These are phyloP conservation scores for Sebastes ruberrimus DNA, from an alignment of 2,797 vertebrate species.

Conservation along the genomic window DNA sequence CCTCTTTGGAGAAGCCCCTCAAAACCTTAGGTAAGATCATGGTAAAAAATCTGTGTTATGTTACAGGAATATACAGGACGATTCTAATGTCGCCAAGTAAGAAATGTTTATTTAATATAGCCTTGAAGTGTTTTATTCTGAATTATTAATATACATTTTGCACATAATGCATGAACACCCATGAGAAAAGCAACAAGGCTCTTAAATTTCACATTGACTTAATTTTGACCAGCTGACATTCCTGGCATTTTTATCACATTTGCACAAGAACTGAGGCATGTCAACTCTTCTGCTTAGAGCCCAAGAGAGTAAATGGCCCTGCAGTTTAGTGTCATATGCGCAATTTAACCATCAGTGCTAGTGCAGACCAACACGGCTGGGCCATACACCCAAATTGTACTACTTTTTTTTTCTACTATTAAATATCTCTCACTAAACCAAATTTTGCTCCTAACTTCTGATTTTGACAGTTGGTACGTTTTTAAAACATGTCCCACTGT, in stretches of 20 bases:
- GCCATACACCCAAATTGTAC: background rate
- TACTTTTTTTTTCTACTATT: background rate
- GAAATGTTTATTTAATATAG: background rate
- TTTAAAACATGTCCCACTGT: background rate
- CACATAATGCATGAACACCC: background rate
- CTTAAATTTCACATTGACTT: background rate
- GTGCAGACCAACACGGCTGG: background rate
- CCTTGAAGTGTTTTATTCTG: background rate
- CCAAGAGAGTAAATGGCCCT: background rate
- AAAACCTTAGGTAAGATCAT: slow-evolving; percentile 93
- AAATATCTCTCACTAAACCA: background rate
- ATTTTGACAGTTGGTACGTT: background rate
- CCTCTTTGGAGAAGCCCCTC: slow-evolving; percentile 99
- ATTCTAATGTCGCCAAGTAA: background rate
- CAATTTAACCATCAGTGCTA: background rate
- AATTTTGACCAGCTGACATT: slow-evolving; percentile 15
- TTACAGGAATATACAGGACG: background rate
- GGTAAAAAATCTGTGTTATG: background rate
- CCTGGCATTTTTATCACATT: slow-evolving; percentile 14
- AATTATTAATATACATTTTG: background rate
- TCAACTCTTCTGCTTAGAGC: background rate
- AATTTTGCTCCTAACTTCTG: background rate
- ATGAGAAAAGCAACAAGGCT: background rate
- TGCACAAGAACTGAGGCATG: slow-evolving; percentile 17
- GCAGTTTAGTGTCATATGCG: background rate